A percentile compares a stretch with the other conserved stretches of the same genome.
phyloP scores from a whole-genome alignment of 2,113 vertebrate genomes.

The Chrysochloris asiatica region DNA sequence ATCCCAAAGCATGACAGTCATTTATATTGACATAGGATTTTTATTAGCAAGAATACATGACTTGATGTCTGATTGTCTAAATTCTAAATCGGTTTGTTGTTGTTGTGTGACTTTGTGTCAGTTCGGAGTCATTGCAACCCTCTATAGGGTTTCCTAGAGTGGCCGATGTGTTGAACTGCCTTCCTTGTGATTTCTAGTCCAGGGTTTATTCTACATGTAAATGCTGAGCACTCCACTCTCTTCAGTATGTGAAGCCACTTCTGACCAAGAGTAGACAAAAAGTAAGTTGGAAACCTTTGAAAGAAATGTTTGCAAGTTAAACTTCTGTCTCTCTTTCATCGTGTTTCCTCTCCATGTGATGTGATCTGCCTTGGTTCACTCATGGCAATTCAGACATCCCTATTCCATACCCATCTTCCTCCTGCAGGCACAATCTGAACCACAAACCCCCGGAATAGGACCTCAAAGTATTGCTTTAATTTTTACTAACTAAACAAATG shows the following conservation, averaged over 20 bases:
- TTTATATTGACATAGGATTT: neutral
- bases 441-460: neutral
- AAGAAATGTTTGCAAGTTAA: neutral
- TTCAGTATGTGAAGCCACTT: neutral
- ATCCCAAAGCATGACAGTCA: neutral
- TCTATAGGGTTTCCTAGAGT: no score
- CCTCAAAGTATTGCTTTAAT: neutral
- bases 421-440: neutral
- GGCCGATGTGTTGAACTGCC: no score
- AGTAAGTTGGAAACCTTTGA: neutral
- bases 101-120: no score
- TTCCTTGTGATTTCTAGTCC: no score
- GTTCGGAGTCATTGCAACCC: no score
- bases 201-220: no score
- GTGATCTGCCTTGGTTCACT: neutral
- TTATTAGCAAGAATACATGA: neutral
- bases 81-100: neutral
- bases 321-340: neutral
- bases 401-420: neutral
- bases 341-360: neutral
- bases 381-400: accelerated
- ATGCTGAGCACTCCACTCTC: neutral
- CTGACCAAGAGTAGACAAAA: neutral
- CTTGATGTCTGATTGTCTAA: neutral
- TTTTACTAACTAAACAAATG: neutral